Evolutionary conservation across 2,113 vertebrate species (phyloP).

Genomic region (Papio anubis): DNA sequence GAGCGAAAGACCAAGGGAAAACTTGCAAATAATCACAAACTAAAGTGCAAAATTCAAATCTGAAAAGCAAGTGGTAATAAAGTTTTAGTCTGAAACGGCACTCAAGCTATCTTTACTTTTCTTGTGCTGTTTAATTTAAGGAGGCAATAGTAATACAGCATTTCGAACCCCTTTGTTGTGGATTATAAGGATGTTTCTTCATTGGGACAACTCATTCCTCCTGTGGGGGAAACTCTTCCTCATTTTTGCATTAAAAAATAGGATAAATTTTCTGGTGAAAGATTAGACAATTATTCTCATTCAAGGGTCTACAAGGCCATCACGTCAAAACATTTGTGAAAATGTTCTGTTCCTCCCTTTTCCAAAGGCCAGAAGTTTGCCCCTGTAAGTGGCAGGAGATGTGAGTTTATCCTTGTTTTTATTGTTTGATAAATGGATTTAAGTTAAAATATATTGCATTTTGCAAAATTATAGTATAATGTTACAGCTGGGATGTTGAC

Average conservation of each 20-base stretch:
- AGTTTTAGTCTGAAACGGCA: background rate
- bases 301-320: background rate
- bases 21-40: background rate
- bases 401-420: background rate
- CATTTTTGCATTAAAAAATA: background rate
- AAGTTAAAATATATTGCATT: background rate
- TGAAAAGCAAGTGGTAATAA: background rate
- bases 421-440: background rate
- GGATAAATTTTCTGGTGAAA: background rate
- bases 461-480: background rate
- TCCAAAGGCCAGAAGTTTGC: background rate
- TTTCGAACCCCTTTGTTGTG: background rate
- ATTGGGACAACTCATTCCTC: background rate
- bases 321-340: background rate
- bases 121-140: background rate
- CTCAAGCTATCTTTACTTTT: background rate
- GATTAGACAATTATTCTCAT: background rate
- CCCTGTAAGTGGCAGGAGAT: background rate
- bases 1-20: background rate
- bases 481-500: background rate
- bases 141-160: background rate
- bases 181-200: background rate
- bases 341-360: background rate
- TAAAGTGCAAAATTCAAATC: background rate
- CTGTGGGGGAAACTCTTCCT: background rate